A percentile compares a stretch with the other conserved stretches of the same genome.
phyloP scores from a whole-genome alignment of 2,113 vertebrate genomes.

The Lophura nycthemera region DNA sequence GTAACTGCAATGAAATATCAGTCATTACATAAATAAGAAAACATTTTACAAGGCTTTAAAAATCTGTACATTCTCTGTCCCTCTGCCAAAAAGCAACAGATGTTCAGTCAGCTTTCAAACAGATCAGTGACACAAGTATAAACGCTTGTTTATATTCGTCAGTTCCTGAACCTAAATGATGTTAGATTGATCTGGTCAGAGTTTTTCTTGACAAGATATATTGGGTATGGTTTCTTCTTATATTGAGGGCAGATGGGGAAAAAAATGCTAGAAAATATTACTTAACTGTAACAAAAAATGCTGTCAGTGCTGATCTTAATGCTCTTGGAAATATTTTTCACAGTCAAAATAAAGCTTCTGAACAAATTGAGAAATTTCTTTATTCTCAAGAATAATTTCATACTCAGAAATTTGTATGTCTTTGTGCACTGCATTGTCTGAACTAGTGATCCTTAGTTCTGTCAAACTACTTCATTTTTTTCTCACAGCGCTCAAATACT shows the following conservation, averaged over 20 bases:
- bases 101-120: constrained; percentile 44
- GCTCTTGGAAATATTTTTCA: not conserved
- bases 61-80: not conserved
- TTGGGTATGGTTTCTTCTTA: not conserved
- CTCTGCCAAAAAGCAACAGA: constrained; percentile 42
- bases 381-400: not conserved
- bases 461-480: not conserved
- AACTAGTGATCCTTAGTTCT: not conserved
- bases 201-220: not conserved
- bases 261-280: not conserved
- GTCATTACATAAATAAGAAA: constrained; percentile 38
- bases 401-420: not conserved
- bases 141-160: not conserved
- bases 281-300: not conserved
- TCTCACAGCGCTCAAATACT: not conserved
- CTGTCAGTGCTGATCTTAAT: not conserved
- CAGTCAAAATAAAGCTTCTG: not conserved
- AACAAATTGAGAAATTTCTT: not conserved
- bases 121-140: not conserved
- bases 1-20: constrained; percentile 49
- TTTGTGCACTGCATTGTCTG: not conserved
- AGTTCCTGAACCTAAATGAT: not conserved
- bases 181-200: not conserved
- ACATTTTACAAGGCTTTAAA: constrained; percentile 26
- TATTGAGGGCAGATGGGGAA: not conserved